Conservation (phyloP, 2,888 invertebrate genomes). For the Flexamia atlantica region DNA sequence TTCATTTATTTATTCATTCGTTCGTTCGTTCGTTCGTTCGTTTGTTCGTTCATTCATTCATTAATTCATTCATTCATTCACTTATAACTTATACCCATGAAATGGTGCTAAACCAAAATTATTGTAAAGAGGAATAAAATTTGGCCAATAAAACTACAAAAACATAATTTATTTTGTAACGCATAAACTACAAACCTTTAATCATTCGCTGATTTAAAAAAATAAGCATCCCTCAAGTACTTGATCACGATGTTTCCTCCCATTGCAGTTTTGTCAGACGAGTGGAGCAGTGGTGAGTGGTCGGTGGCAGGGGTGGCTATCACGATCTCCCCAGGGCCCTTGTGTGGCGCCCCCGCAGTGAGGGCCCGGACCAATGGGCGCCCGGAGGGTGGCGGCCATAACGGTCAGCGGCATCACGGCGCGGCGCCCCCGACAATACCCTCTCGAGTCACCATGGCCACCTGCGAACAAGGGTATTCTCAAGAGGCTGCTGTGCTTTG, state of each 20-base stretch:
- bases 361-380: slow-evolving; percentile 28
- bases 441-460: not conserved
- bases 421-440: not conserved
- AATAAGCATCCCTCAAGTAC: not conserved
- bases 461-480: slow-evolving; percentile 17
- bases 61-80: too few relatives aligned
- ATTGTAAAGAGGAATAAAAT: too few relatives aligned
- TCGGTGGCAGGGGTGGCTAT: not conserved
- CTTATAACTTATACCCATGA: too few relatives aligned
- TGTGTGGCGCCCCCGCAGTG: not conserved
- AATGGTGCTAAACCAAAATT: too few relatives aligned
- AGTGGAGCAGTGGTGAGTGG: not conserved
- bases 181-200: too few relatives aligned
- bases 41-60: too few relatives aligned
- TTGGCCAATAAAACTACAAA: too few relatives aligned
- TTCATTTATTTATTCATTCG: too few relatives aligned
- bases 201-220: not conserved
- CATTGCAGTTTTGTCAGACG: not conserved
- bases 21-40: too few relatives aligned
- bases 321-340: not conserved
- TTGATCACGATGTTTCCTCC: not conserved
- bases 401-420: not conserved
- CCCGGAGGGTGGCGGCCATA: slow-evolving; percentile 45
- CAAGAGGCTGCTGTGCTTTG: too few relatives aligned
- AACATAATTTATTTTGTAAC: too few relatives aligned